Percentiles rank a stretch among this genome's conserved stretches.
These are phyloP conservation scores for Tortrix viridana DNA, from an alignment of 2,888 invertebrate genomes.

Conservation along the genomic window DNA sequence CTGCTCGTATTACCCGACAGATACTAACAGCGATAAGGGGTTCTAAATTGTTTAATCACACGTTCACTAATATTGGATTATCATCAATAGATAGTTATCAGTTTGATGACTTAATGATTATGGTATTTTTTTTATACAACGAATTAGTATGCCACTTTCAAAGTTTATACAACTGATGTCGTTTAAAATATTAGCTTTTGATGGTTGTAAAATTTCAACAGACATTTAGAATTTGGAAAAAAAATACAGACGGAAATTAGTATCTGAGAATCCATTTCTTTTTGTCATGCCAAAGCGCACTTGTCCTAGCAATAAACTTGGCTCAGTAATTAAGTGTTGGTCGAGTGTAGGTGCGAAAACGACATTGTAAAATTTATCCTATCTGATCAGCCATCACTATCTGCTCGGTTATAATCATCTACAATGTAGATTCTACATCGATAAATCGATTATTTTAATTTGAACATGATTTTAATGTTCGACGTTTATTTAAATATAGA, in stretches of 20 bases:
- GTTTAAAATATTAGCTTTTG: too few relatives aligned
- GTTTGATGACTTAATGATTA: constrained; percentile 3
- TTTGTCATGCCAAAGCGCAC: too few relatives aligned
- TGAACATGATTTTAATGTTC: constrained; percentile 22
- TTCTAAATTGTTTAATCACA: constrained; percentile 32
- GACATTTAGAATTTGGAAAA: too few relatives aligned
- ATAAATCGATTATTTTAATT: constrained; percentile 29
- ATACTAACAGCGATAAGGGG: constrained; percentile 31
- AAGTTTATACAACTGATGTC: too few relatives aligned
- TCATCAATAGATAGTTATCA: neutral
- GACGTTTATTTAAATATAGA: constrained; percentile 13
- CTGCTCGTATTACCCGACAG: constrained; percentile 28
- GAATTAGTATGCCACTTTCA: too few relatives aligned
- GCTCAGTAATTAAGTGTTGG: constrained; percentile 4
- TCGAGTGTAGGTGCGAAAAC: constrained; percentile 24
- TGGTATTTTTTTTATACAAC: neutral
- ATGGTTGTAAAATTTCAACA: too few relatives aligned
- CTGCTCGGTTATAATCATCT: constrained; percentile 24
- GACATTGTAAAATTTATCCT: constrained; percentile 30
- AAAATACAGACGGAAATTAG: too few relatives aligned
- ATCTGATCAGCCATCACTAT: constrained; percentile 23
- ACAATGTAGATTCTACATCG: too few relatives aligned
- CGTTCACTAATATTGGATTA: constrained; percentile 15
- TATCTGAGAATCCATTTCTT: too few relatives aligned
- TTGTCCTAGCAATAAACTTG: neutral